Base-by-base conservation (phyloP, 2,797 vertebrate species). In the Chloroceryle amazona region DNA sequence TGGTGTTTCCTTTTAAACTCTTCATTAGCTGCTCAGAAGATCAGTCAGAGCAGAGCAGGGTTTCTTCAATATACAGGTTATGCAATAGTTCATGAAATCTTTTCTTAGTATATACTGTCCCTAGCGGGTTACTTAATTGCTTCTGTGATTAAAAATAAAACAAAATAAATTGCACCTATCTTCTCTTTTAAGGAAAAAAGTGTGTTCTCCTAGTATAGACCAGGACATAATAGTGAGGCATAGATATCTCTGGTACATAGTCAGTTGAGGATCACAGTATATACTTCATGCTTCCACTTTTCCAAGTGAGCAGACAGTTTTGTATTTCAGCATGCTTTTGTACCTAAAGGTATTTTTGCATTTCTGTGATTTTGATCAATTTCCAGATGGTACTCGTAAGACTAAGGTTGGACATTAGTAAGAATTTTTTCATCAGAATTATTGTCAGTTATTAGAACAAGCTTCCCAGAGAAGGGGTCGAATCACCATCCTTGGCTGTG, bases 371-470 rank as follows among this genome's bases (percentile, higher is more conserved):
- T 66, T 86, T 63, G 47, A 12, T 84, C 0, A 35, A 80, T 91
- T 86, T 86, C 29, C 29, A 92, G 76, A 51, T 72, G 18, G 75
- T 63, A 49, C 91, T 15, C 58, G 93, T 78, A 92, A 81, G 90
- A 62, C 8, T 28, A 26, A 16, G 29, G 52, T n/a, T 54, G 52
- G 18, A 54, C 52, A 54, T 54, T n/a, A 54, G 29, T 11, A 54
- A 20, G 52, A 54, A 31, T 54, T 20, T 54, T 54, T 54, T n/a
- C 52, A n/a, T 12, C 29, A 54, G 31, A 54, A n/a, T 6, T 7
- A 11, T 54, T 31, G 52, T 54, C 52, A 31, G 6, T 18, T 21
- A 29, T 54, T 54, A 31, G 51, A 54, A 54, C 17, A 29, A 31
- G 28, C 29, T 54, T 29, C 29, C 52, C 29, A 54, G 52, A 18